Evolutionary conservation across 2,113 vertebrate genomes (phyloP).

Genomic region (Megaceryle maxima): DNA sequence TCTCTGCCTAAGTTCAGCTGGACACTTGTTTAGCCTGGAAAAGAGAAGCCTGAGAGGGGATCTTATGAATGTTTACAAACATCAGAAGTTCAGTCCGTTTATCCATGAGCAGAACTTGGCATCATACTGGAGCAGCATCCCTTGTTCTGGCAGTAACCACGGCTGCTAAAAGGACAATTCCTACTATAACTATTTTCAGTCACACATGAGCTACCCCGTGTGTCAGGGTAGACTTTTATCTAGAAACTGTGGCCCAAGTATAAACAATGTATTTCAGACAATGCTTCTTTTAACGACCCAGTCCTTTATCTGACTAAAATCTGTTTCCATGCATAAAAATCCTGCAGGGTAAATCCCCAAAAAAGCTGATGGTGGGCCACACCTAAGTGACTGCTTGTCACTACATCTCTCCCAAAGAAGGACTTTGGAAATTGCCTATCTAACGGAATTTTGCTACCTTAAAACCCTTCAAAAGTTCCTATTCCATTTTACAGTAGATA

Average conservation of each 20-base stretch:
- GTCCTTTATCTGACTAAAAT: neutral
- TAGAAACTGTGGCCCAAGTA: neutral
- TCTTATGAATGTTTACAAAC: too few species aligned
- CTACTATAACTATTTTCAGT: neutral
- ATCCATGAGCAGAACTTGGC: neutral
- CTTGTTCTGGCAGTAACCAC: neutral
- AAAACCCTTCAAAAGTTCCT: neutral
- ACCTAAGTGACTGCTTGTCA: neutral
- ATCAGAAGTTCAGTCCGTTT: neutral
- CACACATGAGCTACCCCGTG: neutral
- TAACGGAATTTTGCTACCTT: neutral
- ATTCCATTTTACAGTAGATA: neutral
- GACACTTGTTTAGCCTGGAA: neutral
- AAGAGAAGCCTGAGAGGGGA: too few species aligned
- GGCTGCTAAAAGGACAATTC: neutral
- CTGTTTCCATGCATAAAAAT: neutral
- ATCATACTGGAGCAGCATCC: neutral
- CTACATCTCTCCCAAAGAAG: neutral
- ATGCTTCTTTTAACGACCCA: neutral
- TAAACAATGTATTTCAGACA: neutral
- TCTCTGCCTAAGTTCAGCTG: neutral
- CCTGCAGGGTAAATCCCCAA: neutral
- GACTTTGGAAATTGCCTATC: neutral
- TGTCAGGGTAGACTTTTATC: neutral
- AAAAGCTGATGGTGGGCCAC: neutral